These are phyloP conservation scores for Steinernema hermaphroditum DNA, from an alignment of 2,888 invertebrate genomes.

Conservation along the genomic window DNA sequence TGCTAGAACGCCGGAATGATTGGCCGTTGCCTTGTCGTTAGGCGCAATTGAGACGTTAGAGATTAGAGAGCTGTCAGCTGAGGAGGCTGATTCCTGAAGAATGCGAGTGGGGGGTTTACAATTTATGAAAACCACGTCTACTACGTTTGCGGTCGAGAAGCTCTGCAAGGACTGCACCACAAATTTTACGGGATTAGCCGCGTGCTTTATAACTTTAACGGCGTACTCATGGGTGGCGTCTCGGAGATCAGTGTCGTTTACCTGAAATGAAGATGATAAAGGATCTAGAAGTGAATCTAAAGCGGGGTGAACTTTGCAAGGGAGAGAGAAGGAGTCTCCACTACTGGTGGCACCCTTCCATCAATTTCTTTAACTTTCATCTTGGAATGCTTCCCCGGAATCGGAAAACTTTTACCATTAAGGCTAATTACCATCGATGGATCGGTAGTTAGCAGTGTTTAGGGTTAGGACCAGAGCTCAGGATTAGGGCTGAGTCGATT, in stretches of 20 bases:
- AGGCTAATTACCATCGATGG: too few relatives aligned
- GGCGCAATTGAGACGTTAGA: not conserved
- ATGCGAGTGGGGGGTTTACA: not conserved
- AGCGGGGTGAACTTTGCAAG: conserved; percentile 2
- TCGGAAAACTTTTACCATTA: too few relatives aligned
- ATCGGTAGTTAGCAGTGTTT: too few relatives aligned
- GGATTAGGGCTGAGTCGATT: too few relatives aligned
- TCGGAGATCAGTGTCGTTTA: conserved; percentile 86
- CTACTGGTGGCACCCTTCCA: too few relatives aligned
- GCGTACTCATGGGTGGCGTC: conserved; percentile 90
- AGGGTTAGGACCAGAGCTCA: too few relatives aligned
- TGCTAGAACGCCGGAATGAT: conserved; percentile 22
- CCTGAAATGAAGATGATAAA: conserved; percentile 68
- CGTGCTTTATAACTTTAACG: conserved; percentile 87
- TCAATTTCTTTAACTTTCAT: too few relatives aligned
- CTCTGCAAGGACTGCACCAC: conserved; percentile 79
- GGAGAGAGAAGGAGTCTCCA: too few relatives aligned
- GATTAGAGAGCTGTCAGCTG: not conserved
- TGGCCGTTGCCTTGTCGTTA: conserved; percentile 4
- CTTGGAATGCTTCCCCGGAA: too few relatives aligned
- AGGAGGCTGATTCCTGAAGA: not conserved
- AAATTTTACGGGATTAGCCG: conserved; percentile 84
- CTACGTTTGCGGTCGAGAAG: conserved; percentile 50
- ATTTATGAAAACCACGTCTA: conserved; percentile 1
- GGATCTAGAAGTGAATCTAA: conserved; percentile 27